Percentiles rank a stretch among this genome's conserved stretches.
phyloP scores from a whole-genome alignment of 2,888 invertebrate species.

The Argynnis bischoffii region DNA sequence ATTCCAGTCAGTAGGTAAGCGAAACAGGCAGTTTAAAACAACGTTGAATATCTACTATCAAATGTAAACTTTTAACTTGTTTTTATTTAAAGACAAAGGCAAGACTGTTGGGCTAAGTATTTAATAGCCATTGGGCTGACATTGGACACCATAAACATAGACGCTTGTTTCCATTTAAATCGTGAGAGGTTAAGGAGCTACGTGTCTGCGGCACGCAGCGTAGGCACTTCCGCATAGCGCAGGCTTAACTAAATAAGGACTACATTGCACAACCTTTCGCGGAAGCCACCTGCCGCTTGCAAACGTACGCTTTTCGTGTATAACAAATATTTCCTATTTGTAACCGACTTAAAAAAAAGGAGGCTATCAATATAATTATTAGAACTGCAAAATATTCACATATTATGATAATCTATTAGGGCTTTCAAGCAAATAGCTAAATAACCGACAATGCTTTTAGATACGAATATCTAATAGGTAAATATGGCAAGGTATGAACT shows the following conservation, averaged over 20 bases:
- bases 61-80: neutral
- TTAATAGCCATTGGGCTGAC: neutral
- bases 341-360: too few relatives aligned
- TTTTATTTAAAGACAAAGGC: neutral
- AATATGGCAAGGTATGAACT: too few relatives aligned
- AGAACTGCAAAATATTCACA: too few relatives aligned
- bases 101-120: neutral
- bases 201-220: conserved; percentile 17
- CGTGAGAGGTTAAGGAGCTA: conserved; percentile 29
- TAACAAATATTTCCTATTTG: too few relatives aligned
- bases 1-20: conserved; percentile 15
- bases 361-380: too few relatives aligned
- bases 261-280: conserved; percentile 14
- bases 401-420: too few relatives aligned
- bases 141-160: neutral
- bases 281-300: conserved; percentile 17
- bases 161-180: conserved; percentile 27
- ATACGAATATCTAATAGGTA: too few relatives aligned
- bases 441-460: too few relatives aligned
- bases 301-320: neutral
- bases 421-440: too few relatives aligned
- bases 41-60: neutral
- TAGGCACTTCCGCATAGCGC: conserved; percentile 27
- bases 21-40: conserved; percentile 3
- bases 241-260: conserved; percentile 27